Evolutionary conservation across 1,140 invertebrate genomes (phyloP).

Genomic region (Drosophila biarmipes): DNA sequence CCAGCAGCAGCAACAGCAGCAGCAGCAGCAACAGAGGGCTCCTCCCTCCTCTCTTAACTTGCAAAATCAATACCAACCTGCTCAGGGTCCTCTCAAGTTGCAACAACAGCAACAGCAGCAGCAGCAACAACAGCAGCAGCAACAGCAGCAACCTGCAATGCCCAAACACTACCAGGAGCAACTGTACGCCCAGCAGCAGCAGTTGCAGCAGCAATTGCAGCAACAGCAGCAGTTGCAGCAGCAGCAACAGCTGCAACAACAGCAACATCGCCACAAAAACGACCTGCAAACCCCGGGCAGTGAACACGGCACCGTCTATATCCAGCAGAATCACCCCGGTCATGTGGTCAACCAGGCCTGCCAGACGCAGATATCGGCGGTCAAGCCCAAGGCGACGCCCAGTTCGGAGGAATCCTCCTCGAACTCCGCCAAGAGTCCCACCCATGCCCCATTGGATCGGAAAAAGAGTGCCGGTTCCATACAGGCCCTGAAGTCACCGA

Average conservation of each 20-base stretch:
- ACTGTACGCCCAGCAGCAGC: constrained; percentile 62
- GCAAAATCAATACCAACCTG: constrained; percentile 77
- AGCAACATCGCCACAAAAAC: constrained; percentile 72
- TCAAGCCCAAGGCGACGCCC: constrained; percentile 75
- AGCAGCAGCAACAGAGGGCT: constrained; percentile 62
- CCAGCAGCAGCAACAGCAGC: constrained; percentile 66
- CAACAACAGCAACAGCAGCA: constrained; percentile 60
- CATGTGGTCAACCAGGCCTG: constrained; percentile 84
- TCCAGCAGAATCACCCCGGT: constrained; percentile 83
- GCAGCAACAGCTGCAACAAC: constrained; percentile 68
- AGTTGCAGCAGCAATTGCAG: constrained; percentile 56
- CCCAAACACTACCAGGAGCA: constrained; percentile 76
- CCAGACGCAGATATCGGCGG: constrained; percentile 80
- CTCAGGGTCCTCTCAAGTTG: constrained; percentile 71
- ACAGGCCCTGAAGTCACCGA: constrained; percentile 88
- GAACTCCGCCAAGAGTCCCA: constrained; percentile 73
- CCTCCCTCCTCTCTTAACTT: constrained; percentile 79
- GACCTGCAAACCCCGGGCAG: constrained; percentile 74
- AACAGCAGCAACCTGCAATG: constrained; percentile 48
- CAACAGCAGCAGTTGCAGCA: constrained; percentile 60
- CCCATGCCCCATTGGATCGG: constrained; percentile 86
- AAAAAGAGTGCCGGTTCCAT: constrained; percentile 87
- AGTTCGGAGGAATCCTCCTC: constrained; percentile 77
- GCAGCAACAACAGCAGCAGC: constrained; percentile 40
- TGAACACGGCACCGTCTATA: constrained; percentile 82